phyloP scores from a whole-genome alignment of 2,113 vertebrate genomes.

The Sigmodon hispidus region DNA sequence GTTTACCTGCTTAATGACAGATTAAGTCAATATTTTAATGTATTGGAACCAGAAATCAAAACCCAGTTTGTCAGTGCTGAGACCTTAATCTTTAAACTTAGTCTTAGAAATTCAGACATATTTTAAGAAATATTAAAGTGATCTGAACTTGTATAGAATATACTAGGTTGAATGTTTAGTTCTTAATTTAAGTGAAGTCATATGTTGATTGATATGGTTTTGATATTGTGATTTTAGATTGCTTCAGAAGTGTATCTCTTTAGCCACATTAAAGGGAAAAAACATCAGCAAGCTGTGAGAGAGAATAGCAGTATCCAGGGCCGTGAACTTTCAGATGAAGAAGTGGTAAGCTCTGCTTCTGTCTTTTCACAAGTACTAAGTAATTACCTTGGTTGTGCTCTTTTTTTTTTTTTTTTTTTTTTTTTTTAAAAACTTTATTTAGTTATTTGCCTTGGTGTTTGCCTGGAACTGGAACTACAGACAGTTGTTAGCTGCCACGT shows the following conservation, averaged over 20 bases:
- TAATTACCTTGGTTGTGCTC: not conserved
- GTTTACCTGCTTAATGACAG: not conserved
- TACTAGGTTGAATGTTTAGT: not conserved
- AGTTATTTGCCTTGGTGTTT: too few species aligned
- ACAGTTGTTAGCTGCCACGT: too few species aligned
- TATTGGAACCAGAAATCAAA: not conserved
- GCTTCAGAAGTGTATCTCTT: conserved; percentile 99
- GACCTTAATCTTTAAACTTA: not conserved
- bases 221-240: conserved; percentile 89
- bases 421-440: too few species aligned
- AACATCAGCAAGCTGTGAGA: conserved; percentile 96
- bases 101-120: conserved; percentile 28
- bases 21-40: not conserved
- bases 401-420: too few species aligned
- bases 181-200: not conserved
- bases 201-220: not conserved
- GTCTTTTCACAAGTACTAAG: not conserved
- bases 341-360: conserved; percentile 93
- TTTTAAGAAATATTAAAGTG: conserved; percentile 14
- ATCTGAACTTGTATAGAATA: not conserved
- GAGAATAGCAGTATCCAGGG: conserved; percentile 99
- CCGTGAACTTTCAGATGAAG: conserved; percentile 98
- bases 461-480: too few species aligned
- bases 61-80: not conserved
- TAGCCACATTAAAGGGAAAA: conserved; percentile 98